Percentiles rank a stretch among this genome's conserved stretches.
These are phyloP conservation scores for Zophobas morio DNA, from an alignment of 1,140 invertebrate genomes.

Conservation along the genomic window DNA sequence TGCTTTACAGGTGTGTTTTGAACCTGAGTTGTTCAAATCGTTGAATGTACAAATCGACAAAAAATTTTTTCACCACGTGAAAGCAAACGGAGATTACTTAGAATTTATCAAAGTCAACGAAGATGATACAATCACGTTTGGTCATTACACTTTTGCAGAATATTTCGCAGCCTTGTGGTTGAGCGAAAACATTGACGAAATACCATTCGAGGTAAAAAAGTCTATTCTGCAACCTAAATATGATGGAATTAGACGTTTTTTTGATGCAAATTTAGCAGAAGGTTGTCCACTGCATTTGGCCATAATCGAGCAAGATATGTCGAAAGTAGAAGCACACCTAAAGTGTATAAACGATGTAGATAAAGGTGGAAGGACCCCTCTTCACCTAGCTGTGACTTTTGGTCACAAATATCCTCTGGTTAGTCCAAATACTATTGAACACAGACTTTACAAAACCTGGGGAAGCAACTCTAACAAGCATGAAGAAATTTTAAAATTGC, in stretches of 20 bases:
- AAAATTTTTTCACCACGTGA: neutral
- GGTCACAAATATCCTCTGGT: neutral
- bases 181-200: neutral
- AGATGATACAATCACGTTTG: neutral
- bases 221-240: neutral
- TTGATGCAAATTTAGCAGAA: neutral
- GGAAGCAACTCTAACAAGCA: neutral
- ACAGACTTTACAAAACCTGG: neutral
- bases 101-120: neutral
- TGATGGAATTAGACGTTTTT: neutral
- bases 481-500: neutral
- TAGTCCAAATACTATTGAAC: neutral
- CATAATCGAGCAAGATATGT: neutral
- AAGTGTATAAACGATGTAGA: neutral
- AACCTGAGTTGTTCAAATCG: neutral
- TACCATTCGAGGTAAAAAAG: neutral
- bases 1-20: neutral
- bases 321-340: neutral
- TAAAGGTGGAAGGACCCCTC: neutral
- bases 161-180: neutral
- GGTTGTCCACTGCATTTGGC: neutral
- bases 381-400: neutral
- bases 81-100: neutral
- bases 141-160: slow-evolving; percentile 1
- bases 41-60: neutral